These are phyloP conservation scores for Macrotis lagotis DNA, from an alignment of 2,113 vertebrate species.

Conservation along the genomic window DNA sequence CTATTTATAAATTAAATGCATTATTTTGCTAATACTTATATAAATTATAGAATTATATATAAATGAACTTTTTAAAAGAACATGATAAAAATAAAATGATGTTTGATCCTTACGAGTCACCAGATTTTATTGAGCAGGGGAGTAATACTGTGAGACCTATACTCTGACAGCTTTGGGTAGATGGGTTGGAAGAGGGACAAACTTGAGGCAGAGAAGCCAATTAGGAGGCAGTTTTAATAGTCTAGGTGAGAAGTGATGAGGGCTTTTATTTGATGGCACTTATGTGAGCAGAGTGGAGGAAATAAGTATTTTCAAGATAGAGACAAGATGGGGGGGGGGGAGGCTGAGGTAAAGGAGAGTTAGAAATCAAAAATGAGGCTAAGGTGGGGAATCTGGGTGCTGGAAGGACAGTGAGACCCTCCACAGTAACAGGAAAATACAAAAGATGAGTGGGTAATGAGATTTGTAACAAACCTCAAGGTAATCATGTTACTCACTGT, in stretches of 20 bases:
- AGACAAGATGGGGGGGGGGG: background rate
- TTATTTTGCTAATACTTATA: background rate
- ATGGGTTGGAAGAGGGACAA: background rate
- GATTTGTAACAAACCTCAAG: background rate
- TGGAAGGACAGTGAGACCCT: background rate
- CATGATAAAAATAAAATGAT: background rate
- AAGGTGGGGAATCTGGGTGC: background rate
- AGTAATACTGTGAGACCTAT: background rate
- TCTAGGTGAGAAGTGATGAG: background rate
- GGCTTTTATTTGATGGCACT: background rate
- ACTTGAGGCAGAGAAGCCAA: background rate
- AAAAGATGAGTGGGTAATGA: background rate
- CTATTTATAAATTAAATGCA: background rate
- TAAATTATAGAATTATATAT: background rate
- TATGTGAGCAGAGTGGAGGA: background rate
- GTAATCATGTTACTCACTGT: background rate
- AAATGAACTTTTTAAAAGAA: background rate
- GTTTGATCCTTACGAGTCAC: background rate
- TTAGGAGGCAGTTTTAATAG: background rate
- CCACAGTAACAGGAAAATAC: background rate
- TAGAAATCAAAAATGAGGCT: background rate
- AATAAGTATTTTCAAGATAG: background rate
- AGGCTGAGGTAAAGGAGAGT: background rate
- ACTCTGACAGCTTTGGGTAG: background rate
- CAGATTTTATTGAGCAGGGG: background rate